A percentile compares a stretch with the other conserved stretches of the same genome.
phyloP scores from a whole-genome alignment of 2,888 invertebrate species.

The Rapana venosa region DNA sequence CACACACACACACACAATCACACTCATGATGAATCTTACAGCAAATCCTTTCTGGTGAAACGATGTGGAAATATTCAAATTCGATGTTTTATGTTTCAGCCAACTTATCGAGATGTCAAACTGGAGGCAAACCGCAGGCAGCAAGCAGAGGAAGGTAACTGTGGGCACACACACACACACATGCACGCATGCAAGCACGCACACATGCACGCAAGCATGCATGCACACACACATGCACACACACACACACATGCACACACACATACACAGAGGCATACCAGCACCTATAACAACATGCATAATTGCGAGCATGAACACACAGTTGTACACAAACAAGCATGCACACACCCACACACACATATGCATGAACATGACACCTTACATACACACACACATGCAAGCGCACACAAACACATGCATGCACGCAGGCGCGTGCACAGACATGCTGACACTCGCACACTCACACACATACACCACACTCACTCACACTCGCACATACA shows the following conservation, averaged over 20 bases:
- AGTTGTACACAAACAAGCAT: too few species aligned
- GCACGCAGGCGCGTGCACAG: background rate
- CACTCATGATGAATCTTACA: background rate
- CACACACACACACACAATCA: background rate
- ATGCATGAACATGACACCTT: background rate
- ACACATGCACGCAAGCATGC: too few species aligned
- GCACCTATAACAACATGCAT: too few species aligned
- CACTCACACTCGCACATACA: too few species aligned
- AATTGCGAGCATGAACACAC: too few species aligned
- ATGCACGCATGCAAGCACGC: too few species aligned
- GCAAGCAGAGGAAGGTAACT: background rate
- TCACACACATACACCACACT: too few species aligned
- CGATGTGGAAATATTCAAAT: background rate
- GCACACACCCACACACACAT: background rate
- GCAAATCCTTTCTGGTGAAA: background rate
- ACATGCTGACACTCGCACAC: background rate
- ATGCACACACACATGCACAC: background rate
- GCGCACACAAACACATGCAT: background rate
- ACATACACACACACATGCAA: constrained; percentile 1
- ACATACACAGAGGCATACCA: background rate
- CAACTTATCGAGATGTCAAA: constrained; percentile 22
- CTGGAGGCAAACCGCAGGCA: constrained; percentile 24
- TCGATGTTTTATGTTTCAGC: background rate
- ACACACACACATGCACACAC: background rate
- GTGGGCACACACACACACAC: background rate